Evolutionary conservation across 2,113 vertebrate species (phyloP).

Genomic region (Eolophus roseicapilla): DNA sequence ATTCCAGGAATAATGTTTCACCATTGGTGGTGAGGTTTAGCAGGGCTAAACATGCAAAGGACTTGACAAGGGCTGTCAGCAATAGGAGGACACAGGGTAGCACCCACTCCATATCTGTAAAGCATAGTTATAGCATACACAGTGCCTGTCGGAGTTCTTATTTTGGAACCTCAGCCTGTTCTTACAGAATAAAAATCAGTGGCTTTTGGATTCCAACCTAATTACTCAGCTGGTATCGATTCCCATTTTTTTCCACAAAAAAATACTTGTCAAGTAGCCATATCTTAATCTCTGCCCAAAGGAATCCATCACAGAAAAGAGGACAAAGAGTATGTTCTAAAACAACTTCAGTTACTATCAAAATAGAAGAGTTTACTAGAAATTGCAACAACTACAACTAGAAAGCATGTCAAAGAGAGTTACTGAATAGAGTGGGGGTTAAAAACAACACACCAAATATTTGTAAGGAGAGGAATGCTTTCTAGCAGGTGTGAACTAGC

Average conservation of each 20-base stretch:
- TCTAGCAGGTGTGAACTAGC: not conserved
- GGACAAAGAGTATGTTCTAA: not conserved
- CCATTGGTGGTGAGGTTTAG: not conserved
- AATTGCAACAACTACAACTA: not conserved
- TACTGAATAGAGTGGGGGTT: not conserved
- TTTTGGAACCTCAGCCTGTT: not conserved
- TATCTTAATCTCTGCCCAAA: not conserved
- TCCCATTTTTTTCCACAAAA: not conserved
- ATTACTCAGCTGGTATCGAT: not conserved
- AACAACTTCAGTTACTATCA: not conserved
- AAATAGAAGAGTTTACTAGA: not conserved
- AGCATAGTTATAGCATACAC: not conserved
- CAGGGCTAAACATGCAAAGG: not conserved
- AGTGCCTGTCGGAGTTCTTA: not conserved
- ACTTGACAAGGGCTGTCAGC: not conserved
- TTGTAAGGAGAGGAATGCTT: not conserved
- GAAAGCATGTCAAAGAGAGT: not conserved
- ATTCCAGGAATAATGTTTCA: not conserved
- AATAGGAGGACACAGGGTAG: not conserved
- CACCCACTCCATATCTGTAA: not conserved
- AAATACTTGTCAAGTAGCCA: not conserved
- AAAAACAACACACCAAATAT: not conserved
- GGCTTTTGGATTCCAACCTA: not conserved
- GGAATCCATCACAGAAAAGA: not conserved
- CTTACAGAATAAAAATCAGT: not conserved